phyloP scores from a whole-genome alignment of 2,888 invertebrate species.

The Vandiemenella viatica region DNA sequence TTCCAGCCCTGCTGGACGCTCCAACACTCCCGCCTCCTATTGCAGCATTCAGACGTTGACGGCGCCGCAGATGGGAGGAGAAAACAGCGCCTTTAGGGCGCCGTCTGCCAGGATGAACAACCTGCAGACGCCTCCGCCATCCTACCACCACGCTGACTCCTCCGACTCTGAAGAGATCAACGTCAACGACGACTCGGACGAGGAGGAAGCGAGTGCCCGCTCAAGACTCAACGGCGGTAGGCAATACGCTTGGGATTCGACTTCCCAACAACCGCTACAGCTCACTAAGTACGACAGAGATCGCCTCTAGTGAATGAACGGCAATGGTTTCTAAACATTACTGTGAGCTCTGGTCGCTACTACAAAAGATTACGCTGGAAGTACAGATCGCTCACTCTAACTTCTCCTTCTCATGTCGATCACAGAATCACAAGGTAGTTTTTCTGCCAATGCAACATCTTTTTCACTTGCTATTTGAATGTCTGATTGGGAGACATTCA shows the following conservation, averaged over 20 bases:
- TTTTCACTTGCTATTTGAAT: too few relatives aligned
- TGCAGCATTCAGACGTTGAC: conserved; percentile 29
- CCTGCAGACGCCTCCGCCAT: conserved; percentile 22
- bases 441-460: too few relatives aligned
- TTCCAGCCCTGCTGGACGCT: conserved; percentile 25
- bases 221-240: conserved; percentile 26
- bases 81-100: conserved; percentile 70
- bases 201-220: conserved; percentile 18
- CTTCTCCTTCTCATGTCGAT: too few relatives aligned
- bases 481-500: too few relatives aligned
- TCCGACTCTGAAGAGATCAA: conserved; percentile 68
- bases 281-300: conserved; percentile 54
- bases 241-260: conserved; percentile 19
- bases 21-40: conserved; percentile 28
- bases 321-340: too few relatives aligned
- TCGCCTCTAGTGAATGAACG: conserved; percentile 3
- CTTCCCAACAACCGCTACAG: conserved; percentile 42
- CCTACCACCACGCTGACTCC: conserved; percentile 32
- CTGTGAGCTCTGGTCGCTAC: too few relatives aligned
- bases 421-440: too few relatives aligned
- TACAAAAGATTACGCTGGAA: too few relatives aligned
- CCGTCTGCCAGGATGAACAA: conserved; percentile 24
- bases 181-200: conserved; percentile 63
- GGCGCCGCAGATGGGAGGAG: conserved; percentile 64
- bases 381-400: too few relatives aligned